Evolutionary conservation across 2,888 invertebrate genomes (phyloP).

Genomic region (Nasonovia ribisnigri): DNA sequence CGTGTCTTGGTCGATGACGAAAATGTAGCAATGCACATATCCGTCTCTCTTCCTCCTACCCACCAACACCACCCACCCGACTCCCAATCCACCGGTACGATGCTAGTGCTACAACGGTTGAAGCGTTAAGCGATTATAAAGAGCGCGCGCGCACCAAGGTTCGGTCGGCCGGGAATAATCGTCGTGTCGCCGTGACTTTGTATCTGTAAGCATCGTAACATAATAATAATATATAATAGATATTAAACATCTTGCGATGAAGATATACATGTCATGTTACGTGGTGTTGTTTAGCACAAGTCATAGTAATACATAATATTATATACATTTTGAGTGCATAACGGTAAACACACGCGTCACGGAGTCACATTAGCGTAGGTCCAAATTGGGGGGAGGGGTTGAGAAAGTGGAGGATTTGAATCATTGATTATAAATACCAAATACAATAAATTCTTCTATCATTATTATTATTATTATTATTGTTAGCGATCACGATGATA

Average conservation of each 20-base stretch:
- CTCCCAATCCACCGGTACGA: neutral
- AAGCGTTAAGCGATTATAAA: constrained; percentile 37
- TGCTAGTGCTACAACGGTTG: neutral
- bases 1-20: constrained; percentile 21
- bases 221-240: neutral
- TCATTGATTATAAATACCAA: neutral
- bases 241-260: neutral
- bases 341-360: neutral
- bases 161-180: constrained; percentile 22
- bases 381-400: fast-evolving
- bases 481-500: too few species aligned
- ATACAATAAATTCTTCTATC: neutral
- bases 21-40: constrained; percentile 14
- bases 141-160: constrained; percentile 17
- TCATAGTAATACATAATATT: neutral
- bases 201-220: neutral
- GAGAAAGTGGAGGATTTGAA: too few species aligned
- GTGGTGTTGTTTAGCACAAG: neutral
- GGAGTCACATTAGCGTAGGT: neutral
- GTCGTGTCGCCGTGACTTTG: neutral
- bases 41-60: neutral
- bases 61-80: neutral
- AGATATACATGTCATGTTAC: neutral
- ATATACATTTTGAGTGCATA: neutral
- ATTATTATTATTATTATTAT: neutral